Base-by-base conservation (phyloP, 1,140 invertebrate genomes). In the Heliconius eleuchia region DNA sequence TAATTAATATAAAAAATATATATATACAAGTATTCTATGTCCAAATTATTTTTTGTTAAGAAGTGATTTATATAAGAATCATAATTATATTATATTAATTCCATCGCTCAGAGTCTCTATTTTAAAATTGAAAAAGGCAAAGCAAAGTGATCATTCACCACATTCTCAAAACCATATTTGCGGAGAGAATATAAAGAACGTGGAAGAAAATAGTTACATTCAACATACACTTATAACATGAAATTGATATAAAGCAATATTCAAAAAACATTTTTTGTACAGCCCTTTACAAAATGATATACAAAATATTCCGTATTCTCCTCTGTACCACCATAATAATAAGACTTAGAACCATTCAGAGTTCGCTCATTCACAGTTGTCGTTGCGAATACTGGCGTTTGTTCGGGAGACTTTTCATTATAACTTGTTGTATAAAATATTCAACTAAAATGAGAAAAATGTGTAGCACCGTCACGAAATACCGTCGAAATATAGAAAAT, bases 401-500 rank as follows among this genome's bases (percentile, higher is more conserved):
- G 60, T 66, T 66, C 60, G 13, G 60, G 82, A 87, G 86, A 88
- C 87, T 91, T 88, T 88, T 91, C 91, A 92, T 92, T 92, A 93
- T 84, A 82, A 87, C 87, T 86, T 89, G 86, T 85, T 87, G 84
- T 88, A 94, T 92, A 91, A 94, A 92, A 92, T 92, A 94, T 94
- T 89, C 92, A 92, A 90, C 85, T 86, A 87, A 91, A 89, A 92
- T 89, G 90, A 92, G 91, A 93, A 92, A 92, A 93, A 92, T 93
- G 88, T 92, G 89, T 92, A 88, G 87, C 90, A 89, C 85, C 85
- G 85, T 90, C 81, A 88, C 84, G 81, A 84, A 52, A 83, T 71
- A 76, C 60, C 70, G 75, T 34, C 27, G 60, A 71, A 27, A n/a
- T 19, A 18, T n/a, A 77, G 42, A 73, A 85, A 85, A 30, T 50